Conservation (phyloP, 2,797 vertebrate genomes). For the Cuniculus paca region DNA sequence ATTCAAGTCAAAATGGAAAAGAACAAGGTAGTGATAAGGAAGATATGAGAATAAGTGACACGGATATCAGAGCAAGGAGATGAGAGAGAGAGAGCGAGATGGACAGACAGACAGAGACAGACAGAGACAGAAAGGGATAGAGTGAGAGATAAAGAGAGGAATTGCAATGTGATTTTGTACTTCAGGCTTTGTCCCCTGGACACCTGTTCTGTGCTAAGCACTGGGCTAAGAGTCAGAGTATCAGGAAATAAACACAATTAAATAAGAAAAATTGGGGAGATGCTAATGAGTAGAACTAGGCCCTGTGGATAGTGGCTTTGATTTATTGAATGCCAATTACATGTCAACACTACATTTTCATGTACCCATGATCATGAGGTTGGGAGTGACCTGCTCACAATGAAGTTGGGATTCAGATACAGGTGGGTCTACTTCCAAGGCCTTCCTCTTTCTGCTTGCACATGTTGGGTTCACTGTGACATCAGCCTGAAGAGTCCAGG, state of each 20-base stretch:
- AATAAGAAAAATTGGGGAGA: not conserved
- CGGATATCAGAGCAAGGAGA: not conserved
- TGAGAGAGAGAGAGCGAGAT: not conserved
- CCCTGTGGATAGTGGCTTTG: not conserved
- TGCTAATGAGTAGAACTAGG: not conserved
- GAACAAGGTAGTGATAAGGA: not conserved
- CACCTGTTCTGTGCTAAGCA: not conserved
- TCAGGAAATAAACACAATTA: not conserved
- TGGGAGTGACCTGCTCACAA: not conserved
- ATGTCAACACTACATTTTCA: not conserved
- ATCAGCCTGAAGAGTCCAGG: not conserved
- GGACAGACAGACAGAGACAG: too few species aligned
- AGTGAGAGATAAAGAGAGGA: not conserved
- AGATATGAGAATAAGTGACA: not conserved
- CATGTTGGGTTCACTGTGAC: fast-evolving
- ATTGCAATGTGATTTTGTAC: fast-evolving
- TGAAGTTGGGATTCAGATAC: not conserved
- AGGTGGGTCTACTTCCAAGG: not conserved
- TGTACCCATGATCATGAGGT: not conserved
- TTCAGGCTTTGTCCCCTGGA: too few species aligned
- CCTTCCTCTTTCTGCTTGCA: not conserved
- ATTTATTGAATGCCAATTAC: not conserved
- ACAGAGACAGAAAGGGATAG: not conserved
- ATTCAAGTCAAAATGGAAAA: slow-evolving; percentile 36
- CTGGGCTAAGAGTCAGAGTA: not conserved